Evolutionary conservation across 2,888 invertebrate species (phyloP), one percentile per base, ranked within the genome.

Genomic region (Pachydiplax longipennis): DNA sequence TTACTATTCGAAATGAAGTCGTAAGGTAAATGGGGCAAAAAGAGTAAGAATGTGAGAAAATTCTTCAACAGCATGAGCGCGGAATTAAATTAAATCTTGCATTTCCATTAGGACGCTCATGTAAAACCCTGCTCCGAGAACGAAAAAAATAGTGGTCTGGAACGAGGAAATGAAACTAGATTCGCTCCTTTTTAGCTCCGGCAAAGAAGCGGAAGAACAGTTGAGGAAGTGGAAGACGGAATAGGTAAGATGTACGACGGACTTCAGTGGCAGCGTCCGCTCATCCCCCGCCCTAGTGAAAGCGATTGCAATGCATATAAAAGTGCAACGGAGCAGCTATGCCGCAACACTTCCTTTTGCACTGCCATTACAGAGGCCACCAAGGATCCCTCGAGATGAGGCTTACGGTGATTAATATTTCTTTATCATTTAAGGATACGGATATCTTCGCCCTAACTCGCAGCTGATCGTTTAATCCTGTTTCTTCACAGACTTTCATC

Each of bases 171-270:
- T 73, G 73, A 73, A 73, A 73, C 73, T 25, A 73, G 73, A 73
- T 13, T 25, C 73, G 73, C 73, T 73, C 73, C 73, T 73, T 73
- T 73, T 73, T 73, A 73, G 73, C 73, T 12, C 25, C 31, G 25
- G 73, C 73, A 65, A 37, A 87, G 37, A 87, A 48, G 61, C 87
- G 87, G 87, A 87, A 87, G 87, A 37, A 87, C 58, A 53, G 61
- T 61, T 61, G 61, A 87, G 87, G 87, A 87, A 87, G 87, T 87
- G 22, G 37, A 37, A 35, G n/a, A 61, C 87, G 61, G 87, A 87
- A 87, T 37, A 87, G 61, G 87, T 58, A 58, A 35, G 83, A 87
- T 58, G 87, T 22, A 61, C 73, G 53, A 2, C 53, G 53, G 53
- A 53, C 53, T 18, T 53, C 18, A 18, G 53, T 18, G 44, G 53